Percentiles rank a stretch among this genome's conserved stretches.
These are phyloP conservation scores for Phyllotreta cruciferae DNA, from an alignment of 2,888 invertebrate genomes.

Conservation along the genomic window DNA sequence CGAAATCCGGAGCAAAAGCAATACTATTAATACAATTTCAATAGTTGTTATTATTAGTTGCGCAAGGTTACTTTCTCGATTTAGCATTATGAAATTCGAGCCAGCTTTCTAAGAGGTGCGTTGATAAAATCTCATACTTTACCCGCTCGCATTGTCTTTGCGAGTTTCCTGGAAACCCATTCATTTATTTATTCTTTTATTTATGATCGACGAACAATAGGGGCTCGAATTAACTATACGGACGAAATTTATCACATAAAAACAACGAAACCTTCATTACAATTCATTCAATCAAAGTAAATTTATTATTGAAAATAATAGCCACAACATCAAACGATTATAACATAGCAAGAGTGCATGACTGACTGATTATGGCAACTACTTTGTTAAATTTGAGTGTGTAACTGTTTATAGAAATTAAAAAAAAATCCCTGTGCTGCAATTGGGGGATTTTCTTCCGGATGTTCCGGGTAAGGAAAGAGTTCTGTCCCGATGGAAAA, in stretches of 20 bases:
- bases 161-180: slow-evolving; percentile 40
- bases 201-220: slow-evolving; percentile 28
- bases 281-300: neutral
- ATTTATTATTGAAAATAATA: neutral
- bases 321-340: neutral
- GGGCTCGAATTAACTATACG: neutral
- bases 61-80: slow-evolving; percentile 46
- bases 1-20: slow-evolving; percentile 28
- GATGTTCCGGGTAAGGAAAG: neutral
- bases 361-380: no score
- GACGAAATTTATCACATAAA: slow-evolving; percentile 6
- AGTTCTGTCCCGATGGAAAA: neutral
- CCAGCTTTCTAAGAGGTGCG: slow-evolving; percentile 45
- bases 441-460: no score
- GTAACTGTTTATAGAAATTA: no score
- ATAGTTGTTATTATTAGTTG: slow-evolving; percentile 47
- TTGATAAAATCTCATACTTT: slow-evolving; percentile 38
- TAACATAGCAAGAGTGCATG: no score
- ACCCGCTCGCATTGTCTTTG: slow-evolving; percentile 38
- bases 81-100: slow-evolving; percentile 44
- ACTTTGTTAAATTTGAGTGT: no score
- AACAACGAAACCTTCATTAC: no score
- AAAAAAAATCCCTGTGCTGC: no score
- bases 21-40: slow-evolving; percentile 45
- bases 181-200: slow-evolving; percentile 40